Base-by-base conservation (phyloP, 2,113 vertebrate genomes). In the Thalassoma bifasciatum region DNA sequence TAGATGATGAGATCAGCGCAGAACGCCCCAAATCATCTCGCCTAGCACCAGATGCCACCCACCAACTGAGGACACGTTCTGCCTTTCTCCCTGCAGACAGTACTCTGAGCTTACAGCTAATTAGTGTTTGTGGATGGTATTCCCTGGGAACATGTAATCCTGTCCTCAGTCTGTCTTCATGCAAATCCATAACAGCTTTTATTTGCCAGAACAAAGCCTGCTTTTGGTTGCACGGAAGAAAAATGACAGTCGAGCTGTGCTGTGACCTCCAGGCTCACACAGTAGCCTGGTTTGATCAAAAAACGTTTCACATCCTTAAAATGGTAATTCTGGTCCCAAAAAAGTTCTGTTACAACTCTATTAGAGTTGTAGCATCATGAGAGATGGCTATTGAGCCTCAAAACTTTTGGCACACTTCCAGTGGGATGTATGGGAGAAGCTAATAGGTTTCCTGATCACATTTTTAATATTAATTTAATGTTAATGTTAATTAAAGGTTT, bases 111-210 rank as follows among this genome's bases (percentile, higher is more conserved):
- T 81, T 64, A 75, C 59, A 71, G 77, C 76, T 89, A 84, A 91
- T 88, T 77, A 77, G 65, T 64, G 74, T 88, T 85, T 87, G 72
- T 81, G 76, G 83, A 84, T 19, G 37, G 51, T 73, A 37, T 72
- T 87, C 81, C 76, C 83, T 60, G 81, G 74, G 77, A 80, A 74
- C 72, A 8, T 54, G 68, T 79, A 79, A 89, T 87, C 73, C 67
- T 59, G 22, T 21, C 77, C 67, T 74, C 54, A 72, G 22, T 59
- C 53, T 37, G 47, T 77, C 71, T 77, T 21, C 19, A 11, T 63
- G 46, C 50, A 60, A 51, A 69, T 80, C 57, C 36, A 63, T 19
- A 49, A 22, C 24, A 68, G 62, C 47, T 58, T 46, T 75, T 30
- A 8, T 17, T 79, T 54, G 60, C 24, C 13, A 21, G 9, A 8